Evolutionary conservation across 1,140 invertebrate species (phyloP), one percentile per base, ranked within the genome.

Genomic region (Pinna nobilis): DNA sequence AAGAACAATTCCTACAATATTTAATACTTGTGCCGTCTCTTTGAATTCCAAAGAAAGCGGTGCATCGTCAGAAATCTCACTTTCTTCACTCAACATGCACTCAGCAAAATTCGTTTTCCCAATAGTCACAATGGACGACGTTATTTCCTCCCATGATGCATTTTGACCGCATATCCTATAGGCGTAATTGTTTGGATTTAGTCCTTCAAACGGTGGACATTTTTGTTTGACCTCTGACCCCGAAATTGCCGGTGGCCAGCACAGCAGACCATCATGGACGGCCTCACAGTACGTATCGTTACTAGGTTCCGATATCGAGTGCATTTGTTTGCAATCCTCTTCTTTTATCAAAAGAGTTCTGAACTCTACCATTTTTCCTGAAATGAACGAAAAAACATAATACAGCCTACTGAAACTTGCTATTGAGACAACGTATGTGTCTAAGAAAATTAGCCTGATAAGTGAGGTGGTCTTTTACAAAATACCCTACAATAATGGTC

Each of bases 101-200:
- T 57, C 53, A 1, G 63, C 70, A 51, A 49, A 74, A 44, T 68
- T 67, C 3, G 72, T 68, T 32, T 74, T 61, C 11, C 51, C 47
- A 53, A 74, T 59, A 18, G 63, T 64, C 28, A 74, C 66, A 44
- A 63, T 59, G 9, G 55, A 47, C 6, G 55, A 47, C 3, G 39
- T 51, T 41, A 74, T 61, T 59, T 68, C 32, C 20, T 67, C 55
- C 72, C 72, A 74, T 51, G 25, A 15, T 25, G 65, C 72, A 35
- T 35, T 41, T 18, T 9, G 3, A 2, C 59, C 57, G 35, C 72
- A 74, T 32, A 63, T 67, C 47, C 72, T 47, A 15, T 63, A 67
- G 7, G 59, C 72, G 20, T 60, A 35, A 4, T 50, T 60, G 20
- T 33, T 32, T 0, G 44, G 32, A 33, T 68, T 47, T 18, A 74